Evolutionary conservation across 2,797 vertebrate genomes (phyloP).

Genomic region (Hydrophis major): DNA sequence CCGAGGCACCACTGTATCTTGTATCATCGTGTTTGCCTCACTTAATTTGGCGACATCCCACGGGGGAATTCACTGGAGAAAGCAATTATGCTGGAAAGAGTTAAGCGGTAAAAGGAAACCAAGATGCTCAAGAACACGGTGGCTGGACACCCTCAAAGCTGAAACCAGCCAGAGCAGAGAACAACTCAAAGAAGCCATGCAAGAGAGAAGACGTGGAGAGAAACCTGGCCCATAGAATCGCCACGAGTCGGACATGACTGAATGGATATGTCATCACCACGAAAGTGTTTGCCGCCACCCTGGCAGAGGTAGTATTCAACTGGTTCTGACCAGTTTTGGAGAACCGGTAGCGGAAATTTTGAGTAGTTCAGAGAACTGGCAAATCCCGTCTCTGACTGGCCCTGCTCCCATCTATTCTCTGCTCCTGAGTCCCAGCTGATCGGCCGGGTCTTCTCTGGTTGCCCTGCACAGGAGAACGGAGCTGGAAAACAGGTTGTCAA

Average conservation of each 20-base stretch:
- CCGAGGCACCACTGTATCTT: background rate
- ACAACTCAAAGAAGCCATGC: background rate
- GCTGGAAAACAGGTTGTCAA: too few species aligned
- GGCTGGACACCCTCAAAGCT: too few species aligned
- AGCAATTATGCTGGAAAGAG: background rate
- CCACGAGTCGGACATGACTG: background rate
- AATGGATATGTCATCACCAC: background rate
- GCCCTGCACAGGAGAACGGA: too few species aligned
- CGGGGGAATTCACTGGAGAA: background rate
- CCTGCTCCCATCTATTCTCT: too few species aligned
- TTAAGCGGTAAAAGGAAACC: background rate
- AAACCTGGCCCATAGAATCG: background rate
- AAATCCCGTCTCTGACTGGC: too few species aligned
- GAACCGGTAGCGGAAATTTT: too few species aligned
- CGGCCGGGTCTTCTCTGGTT: too few species aligned
- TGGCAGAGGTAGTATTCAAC: too few species aligned
- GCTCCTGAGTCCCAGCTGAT: too few species aligned
- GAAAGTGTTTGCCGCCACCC: too few species aligned
- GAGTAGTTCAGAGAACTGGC: too few species aligned
- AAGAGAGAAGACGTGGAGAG: background rate
- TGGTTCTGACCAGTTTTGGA: too few species aligned
- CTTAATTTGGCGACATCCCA: background rate
- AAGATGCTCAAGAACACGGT: background rate
- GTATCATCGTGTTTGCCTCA: background rate
- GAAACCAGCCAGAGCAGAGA: background rate